These are phyloP conservation scores for Yponomeuta cagnagella DNA, from an alignment of 2,888 invertebrate genomes.

Conservation along the genomic window DNA sequence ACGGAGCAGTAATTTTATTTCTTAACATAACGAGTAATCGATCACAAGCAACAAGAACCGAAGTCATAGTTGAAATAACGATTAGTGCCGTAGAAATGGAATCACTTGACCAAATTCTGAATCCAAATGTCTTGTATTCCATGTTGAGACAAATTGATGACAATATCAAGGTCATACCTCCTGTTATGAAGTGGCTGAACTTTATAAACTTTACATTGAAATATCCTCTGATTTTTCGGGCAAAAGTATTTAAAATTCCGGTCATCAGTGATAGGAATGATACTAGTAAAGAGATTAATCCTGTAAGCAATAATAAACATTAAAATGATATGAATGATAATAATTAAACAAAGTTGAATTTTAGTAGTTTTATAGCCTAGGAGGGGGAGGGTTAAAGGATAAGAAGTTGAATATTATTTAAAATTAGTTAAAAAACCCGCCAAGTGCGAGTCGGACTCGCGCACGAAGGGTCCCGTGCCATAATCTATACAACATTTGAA, in stretches of 20 bases:
- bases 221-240: constrained; percentile 25
- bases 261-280: constrained; percentile 30
- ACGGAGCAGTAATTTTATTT: neutral
- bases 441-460: too few relatives aligned
- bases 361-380: too few relatives aligned
- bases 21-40: neutral
- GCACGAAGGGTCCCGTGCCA: too few relatives aligned
- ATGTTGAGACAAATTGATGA: constrained; percentile 34
- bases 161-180: constrained; percentile 31
- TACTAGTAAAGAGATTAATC: constrained; percentile 31
- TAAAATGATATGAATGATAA: constrained; percentile 6
- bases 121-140: constrained; percentile 30
- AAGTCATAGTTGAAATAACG: neutral
- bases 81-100: neutral
- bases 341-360: too few relatives aligned
- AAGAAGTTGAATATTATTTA: too few relatives aligned
- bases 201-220: constrained; percentile 25
- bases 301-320: constrained; percentile 29
- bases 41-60: neutral
- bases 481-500: too few relatives aligned
- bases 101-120: constrained; percentile 30
- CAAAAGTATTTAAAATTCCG: constrained; percentile 30
- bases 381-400: too few relatives aligned
- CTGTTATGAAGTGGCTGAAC: constrained; percentile 33
- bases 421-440: too few relatives aligned